Base-by-base conservation (phyloP, 2,888 invertebrate species). In the Beris morrisii region DNA sequence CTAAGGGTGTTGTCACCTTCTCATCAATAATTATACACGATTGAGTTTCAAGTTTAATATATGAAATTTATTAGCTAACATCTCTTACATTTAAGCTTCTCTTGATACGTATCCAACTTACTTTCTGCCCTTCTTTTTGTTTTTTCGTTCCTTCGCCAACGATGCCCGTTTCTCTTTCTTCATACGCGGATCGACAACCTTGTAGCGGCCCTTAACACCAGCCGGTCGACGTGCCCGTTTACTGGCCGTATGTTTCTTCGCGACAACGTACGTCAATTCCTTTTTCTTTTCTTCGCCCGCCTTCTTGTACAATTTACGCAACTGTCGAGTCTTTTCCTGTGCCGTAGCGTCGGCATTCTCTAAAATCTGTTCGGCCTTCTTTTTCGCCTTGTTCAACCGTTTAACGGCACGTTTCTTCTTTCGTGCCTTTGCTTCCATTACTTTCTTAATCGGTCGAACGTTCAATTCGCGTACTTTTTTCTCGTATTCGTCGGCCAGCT, bases 371-470 rank as follows among this genome's bases (percentile, higher is more conserved):
- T 98, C 97, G 0, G 95, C 92, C 82, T 93, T 95, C 83, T 98
- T 98, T 83, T 95, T 93, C 0, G 96, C 97, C 75, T 91, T 93
- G 71, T 95, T 94, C 82, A 98, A 81, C 77, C 91, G 91, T 75
- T 88, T 90, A 67, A 92, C 78, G 70, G 92, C 89, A 71, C 95
- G 90, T 80, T 89, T 90, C 89, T 97, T 96, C 86, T 98, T 99
- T 65, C 99, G 88, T 0, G 96, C 95, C 82, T 96, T 98, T 0
- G 99, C 99, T 83, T 99, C 97, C 72, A 96, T 87, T 0, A 99
- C 93, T 82, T 99, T 99, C 83, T 98, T 99, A 69, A 98, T 96
- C 12, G 99, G 96, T 69, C 96, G 85, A 0, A 91, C 92, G 81
- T 99, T 95, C 46, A 99, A 87, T 72, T 95, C 97, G 77, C 89